Conservation (phyloP, 2,113 vertebrate species). For the Laterallus jamaicensis region DNA sequence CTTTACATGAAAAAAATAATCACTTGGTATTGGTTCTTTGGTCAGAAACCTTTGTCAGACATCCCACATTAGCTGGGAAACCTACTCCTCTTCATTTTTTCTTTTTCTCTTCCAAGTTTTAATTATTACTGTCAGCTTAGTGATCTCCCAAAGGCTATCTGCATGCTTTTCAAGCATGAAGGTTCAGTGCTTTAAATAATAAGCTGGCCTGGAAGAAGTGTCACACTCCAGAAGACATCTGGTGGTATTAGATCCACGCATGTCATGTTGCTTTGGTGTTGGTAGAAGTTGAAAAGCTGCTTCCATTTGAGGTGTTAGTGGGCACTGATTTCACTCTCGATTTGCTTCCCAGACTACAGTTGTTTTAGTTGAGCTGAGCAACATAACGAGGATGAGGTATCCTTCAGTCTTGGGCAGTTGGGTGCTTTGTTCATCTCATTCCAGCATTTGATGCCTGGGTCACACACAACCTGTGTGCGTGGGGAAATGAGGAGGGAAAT, state of each 20-base stretch:
- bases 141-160: neutral
- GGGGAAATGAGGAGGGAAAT: neutral
- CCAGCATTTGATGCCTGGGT: neutral
- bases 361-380: neutral
- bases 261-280: neutral
- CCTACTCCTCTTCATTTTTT: neutral
- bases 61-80: neutral
- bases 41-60: neutral
- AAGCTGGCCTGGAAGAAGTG: neutral
- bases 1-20: neutral
- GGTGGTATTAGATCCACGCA: rapidly evolving
- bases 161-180: neutral
- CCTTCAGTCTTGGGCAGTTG: neutral
- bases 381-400: neutral
- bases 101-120: neutral
- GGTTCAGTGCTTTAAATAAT: neutral
- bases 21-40: neutral
- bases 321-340: neutral
- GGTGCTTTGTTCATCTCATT: neutral
- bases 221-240: neutral
- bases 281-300: neutral
- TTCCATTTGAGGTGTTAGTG: rapidly evolving
- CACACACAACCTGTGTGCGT: neutral
- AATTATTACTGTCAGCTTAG: neutral
- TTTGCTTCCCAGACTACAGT: rapidly evolving